Conservation (phyloP, 2,113 vertebrate species). For the Hydrochoerus hydrochaeris region DNA sequence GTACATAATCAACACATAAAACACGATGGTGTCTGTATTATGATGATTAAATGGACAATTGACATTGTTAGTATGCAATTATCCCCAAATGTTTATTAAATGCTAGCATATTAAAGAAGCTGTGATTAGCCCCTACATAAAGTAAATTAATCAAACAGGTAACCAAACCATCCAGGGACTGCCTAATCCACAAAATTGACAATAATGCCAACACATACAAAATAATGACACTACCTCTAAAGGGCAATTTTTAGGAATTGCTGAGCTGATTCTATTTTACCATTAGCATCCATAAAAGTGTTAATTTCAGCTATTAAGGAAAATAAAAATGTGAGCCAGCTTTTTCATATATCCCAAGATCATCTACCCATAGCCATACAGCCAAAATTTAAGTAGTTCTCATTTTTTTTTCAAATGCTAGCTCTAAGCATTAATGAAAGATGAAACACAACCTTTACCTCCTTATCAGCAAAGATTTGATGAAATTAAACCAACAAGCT, state of each 20-base stretch:
- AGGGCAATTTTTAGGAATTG: slow-evolving; percentile 39
- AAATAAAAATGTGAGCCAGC: not conserved
- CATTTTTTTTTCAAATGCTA: not conserved
- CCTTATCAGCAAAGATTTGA: not conserved
- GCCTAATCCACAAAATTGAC: not conserved
- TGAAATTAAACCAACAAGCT: not conserved
- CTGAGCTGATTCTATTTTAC: slow-evolving; percentile 17
- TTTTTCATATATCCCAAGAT: not conserved
- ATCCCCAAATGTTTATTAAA: slow-evolving; percentile 48
- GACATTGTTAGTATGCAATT: slow-evolving; percentile 33
- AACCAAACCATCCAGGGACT: not conserved
- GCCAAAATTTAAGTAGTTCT: not conserved
- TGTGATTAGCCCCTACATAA: not conserved
- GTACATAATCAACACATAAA: slow-evolving; percentile 2
- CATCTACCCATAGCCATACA: not conserved
- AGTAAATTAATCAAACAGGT: slow-evolving; percentile 54
- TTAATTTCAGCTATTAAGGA: not conserved
- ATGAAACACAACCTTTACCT: not conserved
- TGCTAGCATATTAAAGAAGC: slow-evolving; percentile 26
- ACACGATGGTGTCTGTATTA: not conserved
- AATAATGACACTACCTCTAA: not conserved
- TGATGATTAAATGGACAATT: slow-evolving; percentile 43
- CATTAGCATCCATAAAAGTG: not conserved
- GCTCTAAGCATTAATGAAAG: not conserved
- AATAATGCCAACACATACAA: not conserved